A percentile compares a stretch with the other conserved stretches of the same genome.
phyloP scores from a whole-genome alignment of 2,113 vertebrate species.

The Etia nguti region DNA sequence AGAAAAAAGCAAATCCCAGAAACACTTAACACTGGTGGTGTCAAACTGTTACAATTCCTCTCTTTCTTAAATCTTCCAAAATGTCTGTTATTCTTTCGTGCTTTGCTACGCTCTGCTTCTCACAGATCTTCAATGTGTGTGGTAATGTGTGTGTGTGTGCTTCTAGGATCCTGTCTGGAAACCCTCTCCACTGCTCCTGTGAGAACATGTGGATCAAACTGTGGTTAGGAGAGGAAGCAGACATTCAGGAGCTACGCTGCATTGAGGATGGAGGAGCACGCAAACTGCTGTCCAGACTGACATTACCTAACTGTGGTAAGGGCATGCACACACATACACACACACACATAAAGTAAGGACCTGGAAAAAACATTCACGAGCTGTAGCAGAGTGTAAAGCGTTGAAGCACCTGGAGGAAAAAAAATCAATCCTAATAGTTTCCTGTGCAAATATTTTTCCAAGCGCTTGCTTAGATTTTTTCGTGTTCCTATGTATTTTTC shows the following conservation, averaged over 20 bases:
- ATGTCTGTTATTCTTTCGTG: background rate
- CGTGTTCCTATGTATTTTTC: background rate
- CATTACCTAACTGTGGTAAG: constrained; percentile 88
- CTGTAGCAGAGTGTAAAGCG: background rate
- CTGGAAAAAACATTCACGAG: constrained; percentile 11
- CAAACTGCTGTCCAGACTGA: constrained; percentile 79
- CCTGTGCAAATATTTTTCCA: background rate
- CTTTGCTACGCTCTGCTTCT: background rate
- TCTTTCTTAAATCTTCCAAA: background rate
- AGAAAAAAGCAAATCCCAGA: background rate
- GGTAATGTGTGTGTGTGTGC: constrained; percentile 6
- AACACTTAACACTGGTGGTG: background rate
- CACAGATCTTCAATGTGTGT: background rate
- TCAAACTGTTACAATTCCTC: background rate
- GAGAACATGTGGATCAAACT: constrained; percentile 97
- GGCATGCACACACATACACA: background rate
- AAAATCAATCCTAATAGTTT: background rate
- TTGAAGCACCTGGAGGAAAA: constrained; percentile 19
- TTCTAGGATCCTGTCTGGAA: constrained; percentile 82
- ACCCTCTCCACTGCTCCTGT: constrained; percentile 92
- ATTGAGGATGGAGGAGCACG: constrained; percentile 82
- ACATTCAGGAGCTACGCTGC: constrained; percentile 85
- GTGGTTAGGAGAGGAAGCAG: constrained; percentile 82
- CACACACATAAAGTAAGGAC: background rate
- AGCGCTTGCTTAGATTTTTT: background rate